Base-by-base conservation (phyloP, 2,888 invertebrate species). In the Volucella inflata region DNA sequence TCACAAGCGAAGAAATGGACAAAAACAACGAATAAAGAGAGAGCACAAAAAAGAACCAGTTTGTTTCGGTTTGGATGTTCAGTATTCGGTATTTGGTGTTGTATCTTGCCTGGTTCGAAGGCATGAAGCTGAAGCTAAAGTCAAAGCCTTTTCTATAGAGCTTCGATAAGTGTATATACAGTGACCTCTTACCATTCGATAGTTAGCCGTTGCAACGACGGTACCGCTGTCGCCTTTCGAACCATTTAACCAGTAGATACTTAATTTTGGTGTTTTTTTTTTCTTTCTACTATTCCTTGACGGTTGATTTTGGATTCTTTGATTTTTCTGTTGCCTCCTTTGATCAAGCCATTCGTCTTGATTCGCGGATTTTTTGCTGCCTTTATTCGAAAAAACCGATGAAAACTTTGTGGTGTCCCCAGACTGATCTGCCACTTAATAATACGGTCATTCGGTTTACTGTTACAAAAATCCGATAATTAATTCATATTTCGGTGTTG, bases 391-490 rank as follows among this genome's bases (percentile, higher is more conserved):
- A 48, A 59, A 72, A 65, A 53, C 30, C 6, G 6, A 30, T 4
- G 21, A 30, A 30, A 30, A 30, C 30, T 30, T 0, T 30, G 30
- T 30, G 30, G 30, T 30, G 30, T 30, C 30, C 6, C 30, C n/a
- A 70, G 81, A 74, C 68, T 76, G 36, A 48, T 53, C 48, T 6
- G 51, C 50, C 46, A n/a, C 62, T 60, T 81, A 85, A 53, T 76
- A 85, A 81, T 85, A 76, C 85, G 85, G 85, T 81, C 85, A 85
- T 72, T 77, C 85, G 77, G 85, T 77, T 85, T 48, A 85, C 85
- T 53, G 85, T 85, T 85, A 72, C 38, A 70, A 46, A 42, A 60
- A 80, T 79, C 79, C 55, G 14, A 55, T 75, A 70, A 84, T 59
- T 70, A 30, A 83, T 84, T 79, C 84, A 75, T 80, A 80, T 55